Evolutionary conservation across 2,888 invertebrate species (phyloP), one percentile per base, ranked within the genome.

Genomic region (Balanococcus diminutus): DNA sequence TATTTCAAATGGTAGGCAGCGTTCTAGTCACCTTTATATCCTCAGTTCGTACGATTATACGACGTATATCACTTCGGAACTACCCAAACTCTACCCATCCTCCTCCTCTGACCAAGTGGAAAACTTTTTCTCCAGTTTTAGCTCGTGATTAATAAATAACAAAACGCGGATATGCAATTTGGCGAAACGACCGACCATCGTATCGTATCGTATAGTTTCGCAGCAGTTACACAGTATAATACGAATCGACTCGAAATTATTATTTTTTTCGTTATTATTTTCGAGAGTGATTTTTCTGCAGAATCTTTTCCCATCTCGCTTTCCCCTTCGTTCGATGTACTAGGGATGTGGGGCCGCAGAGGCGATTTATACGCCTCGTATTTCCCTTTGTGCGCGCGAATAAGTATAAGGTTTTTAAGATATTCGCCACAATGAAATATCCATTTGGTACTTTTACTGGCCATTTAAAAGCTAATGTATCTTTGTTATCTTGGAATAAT

Each of bases 401-500:
- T 46, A 46, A 46, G 46, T n/a, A 46, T 42, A 51, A n/a, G 51
- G 61, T 25, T 67, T 67, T 67, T 51, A 51, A 51, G 46, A 51
- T 82, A 82, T 82, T 82, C 82, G 25, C 31, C 28, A 31, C 83
- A 36, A 83, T 83, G 51, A 83, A 83, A 83, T 83, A 83, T 56
- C 83, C 56, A 83, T 83, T 83, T 83, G 51, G 56, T 83, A 83
- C 67, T 83, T 83, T 56, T 56, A 61, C 56, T 67, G 56, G 83
- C 83, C 83, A 83, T 83, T 83, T 83, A 83, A 83, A 83, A 83
- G 83, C 83, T 83, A 83, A 83, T 83, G 67, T 39, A 56, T 83
- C 83, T 67, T 83, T 36, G 83, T 83, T 83, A 83, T 83, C 83
- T 83, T 83, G 36, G 61, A 61, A 51, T 83, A 83, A 83, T 82